Percentiles rank a stretch among this genome's conserved stretches.
Conservation (phyloP, 2,888 invertebrate genomes). For the Hecatera dysodea region DNA sequence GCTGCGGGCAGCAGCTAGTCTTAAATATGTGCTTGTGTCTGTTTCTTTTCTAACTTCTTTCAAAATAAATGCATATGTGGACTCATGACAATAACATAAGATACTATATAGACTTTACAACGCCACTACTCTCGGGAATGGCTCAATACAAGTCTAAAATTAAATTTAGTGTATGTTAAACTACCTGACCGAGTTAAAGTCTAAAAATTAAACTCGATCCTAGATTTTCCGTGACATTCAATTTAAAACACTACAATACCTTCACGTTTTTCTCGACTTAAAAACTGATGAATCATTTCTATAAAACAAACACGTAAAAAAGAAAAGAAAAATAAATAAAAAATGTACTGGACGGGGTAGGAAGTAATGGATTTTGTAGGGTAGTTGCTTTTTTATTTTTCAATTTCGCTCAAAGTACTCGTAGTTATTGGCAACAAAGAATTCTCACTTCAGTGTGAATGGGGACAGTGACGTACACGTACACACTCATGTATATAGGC, state of each 20-base stretch:
- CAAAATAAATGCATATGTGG: no score
- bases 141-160: no score
- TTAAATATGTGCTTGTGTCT: not conserved
- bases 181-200: no score
- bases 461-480: constrained; percentile 18
- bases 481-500: no score
- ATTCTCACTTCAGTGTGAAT: constrained; percentile 43
- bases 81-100: no score
- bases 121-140: no score
- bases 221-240: constrained; percentile 38
- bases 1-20: no score
- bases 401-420: constrained; percentile 40
- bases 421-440: constrained; percentile 57
- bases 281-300: constrained; percentile 41
- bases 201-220: not conserved
- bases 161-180: no score
- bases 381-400: constrained; percentile 31
- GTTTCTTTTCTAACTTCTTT: no score
- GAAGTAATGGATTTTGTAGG: constrained; percentile 46
- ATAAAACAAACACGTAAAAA: constrained; percentile 9
- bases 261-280: not conserved
- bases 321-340: not conserved
- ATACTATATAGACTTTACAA: no score
- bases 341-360: not conserved
- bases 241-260: constrained; percentile 22